Base-by-base conservation (phyloP, 1,140 invertebrate species). In the Drosophila nannoptera region DNA sequence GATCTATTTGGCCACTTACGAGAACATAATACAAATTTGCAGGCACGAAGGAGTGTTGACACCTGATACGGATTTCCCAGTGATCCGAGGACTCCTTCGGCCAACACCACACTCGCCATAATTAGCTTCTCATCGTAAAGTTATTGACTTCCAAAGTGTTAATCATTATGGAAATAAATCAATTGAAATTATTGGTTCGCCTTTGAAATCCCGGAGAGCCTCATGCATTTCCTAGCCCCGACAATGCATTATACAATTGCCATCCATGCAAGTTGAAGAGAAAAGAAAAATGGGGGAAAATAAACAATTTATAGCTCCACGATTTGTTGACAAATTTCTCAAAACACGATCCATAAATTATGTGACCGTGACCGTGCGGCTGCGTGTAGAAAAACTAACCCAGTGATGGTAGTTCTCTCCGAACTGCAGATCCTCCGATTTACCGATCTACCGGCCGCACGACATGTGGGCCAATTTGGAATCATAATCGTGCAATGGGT, bases 301-400 rank as follows among this genome's bases (percentile, higher is more conserved):
- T 43, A n/a, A 58, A 73, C 59, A 86, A 86, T 83, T 83, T 83
- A 86, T 84, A 71, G 75, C 71, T 62, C 81, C 81, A 86, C 81
- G 81, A 86, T 81, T 72, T 73, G 81, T 86, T 86, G 81, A 86
- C 81, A 86, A 86, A 86, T 86, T 86, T 87, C 68, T 53, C 67
- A 73, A 69, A 72, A 86, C 81, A 87, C 81, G 81, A 86, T 58
- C 54, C 64, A 86, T 86, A 84, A 86, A 86, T 86, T 86, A 86
- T 86, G 71, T 86, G 77, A 49, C 81, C 81, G 82, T 87, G 74
- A 77, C 78, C 77, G 76, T 71, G 73, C n/a, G 58, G 58, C 50
- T 58, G 53, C 36, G 40, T 38, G 40, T 54, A 16, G 58, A 61
- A 55, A 61, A 50, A 14, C 46, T 35, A 36, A 73, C 43, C 14